Evolutionary conservation across 1,140 invertebrate genomes (phyloP).

Genomic region (Mycetomoellerius zeteki): DNA sequence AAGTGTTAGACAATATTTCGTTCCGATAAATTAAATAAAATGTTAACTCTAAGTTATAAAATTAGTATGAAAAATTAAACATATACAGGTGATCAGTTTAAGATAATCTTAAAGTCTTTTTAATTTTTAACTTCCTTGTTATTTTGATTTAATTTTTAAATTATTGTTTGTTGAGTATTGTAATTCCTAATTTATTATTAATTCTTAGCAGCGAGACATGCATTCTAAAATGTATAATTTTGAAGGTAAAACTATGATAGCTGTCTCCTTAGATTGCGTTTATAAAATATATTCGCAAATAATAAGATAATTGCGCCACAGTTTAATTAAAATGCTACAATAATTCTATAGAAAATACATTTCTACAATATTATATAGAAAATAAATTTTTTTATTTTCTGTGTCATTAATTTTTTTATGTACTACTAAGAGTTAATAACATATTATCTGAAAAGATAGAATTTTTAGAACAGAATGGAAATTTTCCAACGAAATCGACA

Average conservation of each 20-base stretch:
- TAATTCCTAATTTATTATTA: neutral
- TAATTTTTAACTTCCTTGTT: neutral
- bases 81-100: neutral
- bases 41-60: neutral
- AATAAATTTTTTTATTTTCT: neutral
- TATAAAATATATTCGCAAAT: neutral
- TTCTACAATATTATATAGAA: neutral
- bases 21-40: neutral
- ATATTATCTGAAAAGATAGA: neutral
- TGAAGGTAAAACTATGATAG: neutral
- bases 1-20: constrained; percentile 1
- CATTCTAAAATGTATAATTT: neutral
- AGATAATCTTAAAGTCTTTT: too few relatives aligned
- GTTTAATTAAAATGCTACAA: neutral
- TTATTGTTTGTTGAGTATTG: neutral
- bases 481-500: neutral
- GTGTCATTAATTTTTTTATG: constrained; percentile 2
- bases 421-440: neutral
- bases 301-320: neutral
- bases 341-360: neutral
- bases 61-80: neutral
- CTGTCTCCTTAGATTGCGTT: neutral
- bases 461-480: neutral
- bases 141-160: neutral
- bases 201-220: neutral